phyloP scores from a whole-genome alignment of 2,888 invertebrate genomes.

The Helleia helle region DNA sequence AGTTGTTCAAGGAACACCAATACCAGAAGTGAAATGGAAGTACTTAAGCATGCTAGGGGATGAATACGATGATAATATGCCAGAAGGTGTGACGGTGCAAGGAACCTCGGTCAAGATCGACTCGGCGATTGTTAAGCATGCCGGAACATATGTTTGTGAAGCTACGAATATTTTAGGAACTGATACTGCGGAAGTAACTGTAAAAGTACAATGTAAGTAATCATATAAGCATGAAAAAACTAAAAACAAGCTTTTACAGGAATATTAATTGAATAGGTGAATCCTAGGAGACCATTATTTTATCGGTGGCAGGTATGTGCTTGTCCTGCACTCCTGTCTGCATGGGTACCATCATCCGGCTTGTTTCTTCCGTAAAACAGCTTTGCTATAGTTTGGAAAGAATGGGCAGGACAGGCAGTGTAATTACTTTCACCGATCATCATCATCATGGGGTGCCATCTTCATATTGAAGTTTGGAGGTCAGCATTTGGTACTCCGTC shows the following conservation, averaged over 20 bases:
- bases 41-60: slow-evolving; percentile 28
- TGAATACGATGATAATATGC: slow-evolving; percentile 28
- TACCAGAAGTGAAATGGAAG: slow-evolving; percentile 40
- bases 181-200: slow-evolving; percentile 28
- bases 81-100: slow-evolving; percentile 30
- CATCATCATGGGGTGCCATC: no score
- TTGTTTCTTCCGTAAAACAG: no score
- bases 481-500: no score
- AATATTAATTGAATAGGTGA: no score
- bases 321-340: no score
- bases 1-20: slow-evolving; percentile 40
- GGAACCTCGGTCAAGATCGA: slow-evolving; percentile 31
- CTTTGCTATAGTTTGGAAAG: no score
- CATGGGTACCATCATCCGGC: no score
- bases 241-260: neutral
- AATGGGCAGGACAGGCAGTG: no score
- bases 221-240: neutral
- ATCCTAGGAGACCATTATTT: no score
- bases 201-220: slow-evolving; percentile 47
- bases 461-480: no score
- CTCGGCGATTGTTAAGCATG: slow-evolving; percentile 29
- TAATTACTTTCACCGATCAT: no score
- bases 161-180: slow-evolving; percentile 40
- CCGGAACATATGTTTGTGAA: slow-evolving; percentile 42
- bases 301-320: no score